phyloP scores from a whole-genome alignment of 2,888 invertebrate species.

The Cheilosia vulpina region DNA sequence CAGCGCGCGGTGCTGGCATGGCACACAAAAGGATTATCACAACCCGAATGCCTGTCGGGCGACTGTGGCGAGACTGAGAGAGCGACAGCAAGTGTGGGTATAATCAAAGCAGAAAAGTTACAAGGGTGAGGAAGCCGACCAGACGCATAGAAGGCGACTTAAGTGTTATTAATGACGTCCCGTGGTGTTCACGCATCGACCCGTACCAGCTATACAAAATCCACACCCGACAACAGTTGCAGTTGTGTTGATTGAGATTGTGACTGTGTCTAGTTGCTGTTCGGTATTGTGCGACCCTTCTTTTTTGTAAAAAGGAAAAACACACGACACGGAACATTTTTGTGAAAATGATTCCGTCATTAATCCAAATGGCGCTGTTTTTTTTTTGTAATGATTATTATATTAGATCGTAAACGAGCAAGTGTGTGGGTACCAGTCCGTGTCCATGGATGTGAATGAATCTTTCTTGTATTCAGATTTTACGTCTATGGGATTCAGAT shows the following conservation, averaged over 20 bases:
- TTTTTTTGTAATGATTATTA: conserved; percentile 45
- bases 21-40: conserved; percentile 70
- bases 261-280: conserved; percentile 16
- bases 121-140: conserved; percentile 25
- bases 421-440: conserved; percentile 33
- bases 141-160: conserved; percentile 71
- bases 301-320: conserved; percentile 12
- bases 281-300: conserved; percentile 43
- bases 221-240: conserved; percentile 50
- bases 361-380: conserved; percentile 73
- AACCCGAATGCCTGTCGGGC: conserved; percentile 52
- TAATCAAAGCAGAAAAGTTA: conserved; percentile 28
- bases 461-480: conserved; percentile 5
- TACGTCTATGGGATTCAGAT: conserved; percentile 32
- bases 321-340: conserved; percentile 61
- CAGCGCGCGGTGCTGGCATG: conserved; percentile 15
- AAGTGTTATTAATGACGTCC: conserved; percentile 75
- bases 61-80: background rate
- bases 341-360: conserved; percentile 72
- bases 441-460: conserved; percentile 29
- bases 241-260: conserved; percentile 45
- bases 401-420: conserved; percentile 22
- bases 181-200: conserved; percentile 73
- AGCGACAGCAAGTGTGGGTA: conserved; percentile 29
- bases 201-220: conserved; percentile 45